Conservation (phyloP, 1,140 invertebrate species). For the Drosophila murphyi region DNA sequence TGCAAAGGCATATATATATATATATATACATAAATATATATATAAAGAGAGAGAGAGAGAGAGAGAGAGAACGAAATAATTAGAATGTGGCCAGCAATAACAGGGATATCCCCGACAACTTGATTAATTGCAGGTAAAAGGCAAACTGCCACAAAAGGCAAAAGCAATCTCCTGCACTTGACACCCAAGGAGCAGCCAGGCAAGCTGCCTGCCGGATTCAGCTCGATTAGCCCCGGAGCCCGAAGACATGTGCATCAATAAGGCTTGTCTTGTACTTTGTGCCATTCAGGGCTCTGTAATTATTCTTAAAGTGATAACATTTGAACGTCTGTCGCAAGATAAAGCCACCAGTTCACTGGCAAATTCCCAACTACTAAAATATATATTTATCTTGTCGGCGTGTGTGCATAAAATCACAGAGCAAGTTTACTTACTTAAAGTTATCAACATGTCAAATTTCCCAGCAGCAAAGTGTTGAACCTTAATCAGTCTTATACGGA, state of each 20-base stretch:
- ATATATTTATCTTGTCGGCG: too few relatives aligned
- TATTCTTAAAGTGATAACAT: conserved; percentile 11
- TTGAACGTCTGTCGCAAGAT: too few relatives aligned
- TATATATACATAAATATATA: neutral
- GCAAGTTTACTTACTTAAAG: too few relatives aligned
- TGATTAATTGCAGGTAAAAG: conserved; percentile 53
- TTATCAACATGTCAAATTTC: too few relatives aligned
- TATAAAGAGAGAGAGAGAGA: neutral
- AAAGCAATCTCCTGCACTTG: conserved; percentile 18
- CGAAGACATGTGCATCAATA: conserved; percentile 12
- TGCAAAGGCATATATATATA: conserved; percentile 7
- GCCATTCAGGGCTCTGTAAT: neutral
- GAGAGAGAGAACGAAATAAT: conserved; percentile 35
- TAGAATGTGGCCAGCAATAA: conserved; percentile 46
- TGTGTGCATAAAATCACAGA: too few relatives aligned
- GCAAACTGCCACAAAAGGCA: conserved; percentile 16
- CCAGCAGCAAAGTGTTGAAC: too few relatives aligned
- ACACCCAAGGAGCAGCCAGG: conserved; percentile 30
- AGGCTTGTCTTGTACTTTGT: conserved; percentile 20
- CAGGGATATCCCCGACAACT: conserved; percentile 40
- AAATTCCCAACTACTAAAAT: too few relatives aligned
- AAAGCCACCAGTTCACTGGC: too few relatives aligned
- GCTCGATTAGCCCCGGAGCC: neutral
- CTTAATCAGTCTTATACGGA: too few relatives aligned
- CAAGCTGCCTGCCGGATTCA: neutral